Conservation (phyloP, 2,888 invertebrate species). For the Macaria notata region DNA sequence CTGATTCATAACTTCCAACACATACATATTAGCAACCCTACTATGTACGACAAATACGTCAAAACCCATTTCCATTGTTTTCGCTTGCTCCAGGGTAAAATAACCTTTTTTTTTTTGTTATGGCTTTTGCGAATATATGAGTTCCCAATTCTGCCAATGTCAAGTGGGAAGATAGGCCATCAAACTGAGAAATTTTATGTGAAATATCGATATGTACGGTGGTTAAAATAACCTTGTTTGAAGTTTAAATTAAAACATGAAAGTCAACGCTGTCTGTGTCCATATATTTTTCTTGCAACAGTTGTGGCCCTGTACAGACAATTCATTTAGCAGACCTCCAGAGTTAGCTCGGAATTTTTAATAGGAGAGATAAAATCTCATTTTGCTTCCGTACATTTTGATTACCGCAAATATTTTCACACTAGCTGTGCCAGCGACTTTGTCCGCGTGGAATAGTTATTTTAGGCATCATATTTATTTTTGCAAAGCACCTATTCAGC, state of each 20-base stretch:
- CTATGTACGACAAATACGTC: conserved; percentile 21
- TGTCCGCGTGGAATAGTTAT: too few species aligned
- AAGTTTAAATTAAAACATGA: conserved; percentile 39
- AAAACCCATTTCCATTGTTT: conserved; percentile 23
- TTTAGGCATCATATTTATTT: too few species aligned
- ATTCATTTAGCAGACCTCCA: conserved; percentile 26
- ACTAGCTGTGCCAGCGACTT: too few species aligned
- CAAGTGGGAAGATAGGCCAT: too few species aligned
- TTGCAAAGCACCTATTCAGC: too few species aligned
- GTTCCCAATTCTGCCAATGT: too few species aligned
- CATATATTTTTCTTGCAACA: conserved; percentile 31
- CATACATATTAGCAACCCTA: too few species aligned
- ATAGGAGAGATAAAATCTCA: conserved; percentile 23
- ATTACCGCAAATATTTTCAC: conserved; percentile 1
- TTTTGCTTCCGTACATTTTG: conserved; percentile 24
- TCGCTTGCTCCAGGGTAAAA: conserved; percentile 27
- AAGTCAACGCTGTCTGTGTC: conserved; percentile 21
- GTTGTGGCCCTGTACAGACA: conserved; percentile 24
- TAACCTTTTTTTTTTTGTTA: conserved; percentile 35
- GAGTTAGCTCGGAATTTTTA: conserved; percentile 21
- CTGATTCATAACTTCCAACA: too few species aligned
- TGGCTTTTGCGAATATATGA: too few species aligned
- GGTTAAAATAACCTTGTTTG: conserved; percentile 34
- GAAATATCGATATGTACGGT: too few species aligned
- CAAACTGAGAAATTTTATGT: too few species aligned